Evolutionary conservation across 2,888 invertebrate genomes (phyloP), one percentile per base, ranked within the genome.

Genomic region (Epinotia nisella): DNA sequence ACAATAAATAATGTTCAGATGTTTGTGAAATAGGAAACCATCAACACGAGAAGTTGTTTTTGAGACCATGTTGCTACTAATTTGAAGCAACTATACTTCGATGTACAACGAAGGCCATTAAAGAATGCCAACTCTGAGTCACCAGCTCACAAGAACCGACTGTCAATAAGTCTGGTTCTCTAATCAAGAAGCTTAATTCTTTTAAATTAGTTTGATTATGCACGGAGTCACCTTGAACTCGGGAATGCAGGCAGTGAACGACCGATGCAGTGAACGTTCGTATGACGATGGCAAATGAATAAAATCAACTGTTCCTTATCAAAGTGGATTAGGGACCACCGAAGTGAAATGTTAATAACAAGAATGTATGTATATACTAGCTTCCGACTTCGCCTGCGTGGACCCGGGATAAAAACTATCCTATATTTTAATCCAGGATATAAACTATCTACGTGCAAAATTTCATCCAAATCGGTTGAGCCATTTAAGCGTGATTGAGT

Each of bases 161-260:
- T 64, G 58, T 69, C 73, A 69, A 73, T 68, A 68, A 49, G 64
- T 69, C 73, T 73, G 71, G 19, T 60, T 24, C 65, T 55, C 69
- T 71, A 75, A 74, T 76, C 73, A 75, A 73, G 74, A 39, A 61
- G 74, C 61, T 71, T 72, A 71, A 69, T 65, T 75, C 51, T 39
- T 66, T 71, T 65, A 79, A 82, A 80, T 82, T 82, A 80, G 80
- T 85, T 35, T 81, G 84, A 85, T 86, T 82, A 84, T 82, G 82
- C 83, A 83, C 81, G 76, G 76, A 76, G 78, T 84, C 82, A 83
- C 87, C 86, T 86, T 86, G 86, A 87, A 86, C 86, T 79, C 78
- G 78, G 78, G 83, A 82, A 82, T 81, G 83, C 85, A 87, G 88
- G 88, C 89, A 76, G 88, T 82, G 81, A 86, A 87, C 80, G 87